Conservation (phyloP, 64 coral and sea anemone species). For the Montipora efflorescens region DNA sequence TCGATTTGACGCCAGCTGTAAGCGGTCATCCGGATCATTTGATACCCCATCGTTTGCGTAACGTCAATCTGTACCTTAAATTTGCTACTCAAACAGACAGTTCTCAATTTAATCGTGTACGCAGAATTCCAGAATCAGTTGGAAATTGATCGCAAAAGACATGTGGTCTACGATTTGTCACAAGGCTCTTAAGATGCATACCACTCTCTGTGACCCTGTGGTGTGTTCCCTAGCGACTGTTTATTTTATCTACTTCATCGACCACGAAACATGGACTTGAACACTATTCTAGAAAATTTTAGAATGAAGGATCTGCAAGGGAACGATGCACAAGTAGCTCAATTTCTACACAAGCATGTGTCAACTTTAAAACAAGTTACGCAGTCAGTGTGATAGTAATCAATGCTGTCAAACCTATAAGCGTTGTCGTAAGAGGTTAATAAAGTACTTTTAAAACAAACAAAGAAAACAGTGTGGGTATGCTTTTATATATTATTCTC, state of each 20-base stretch:
- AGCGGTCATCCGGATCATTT: conserved; percentile 36
- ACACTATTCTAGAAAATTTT: background rate
- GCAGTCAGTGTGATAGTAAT: too few relatives aligned
- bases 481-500: too few relatives aligned
- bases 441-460: too few relatives aligned
- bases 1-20: conserved; percentile 29
- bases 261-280: background rate
- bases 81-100: background rate
- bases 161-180: conserved; percentile 19
- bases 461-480: too few relatives aligned
- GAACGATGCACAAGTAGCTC: conserved; percentile 26
- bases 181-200: background rate
- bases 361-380: too few relatives aligned
- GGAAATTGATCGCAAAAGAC: background rate
- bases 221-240: background rate
- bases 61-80: background rate
- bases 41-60: background rate
- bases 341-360: background rate
- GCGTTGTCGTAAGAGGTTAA: too few relatives aligned
- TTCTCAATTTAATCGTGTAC: conserved; percentile 48
- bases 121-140: conserved; percentile 24
- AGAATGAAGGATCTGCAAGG: background rate
- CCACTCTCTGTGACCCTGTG: background rate
- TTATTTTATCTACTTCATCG: conserved; percentile 1
- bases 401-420: too few relatives aligned